Base-by-base conservation (phyloP, 2,113 vertebrate species). In the Rhinogobius similis region DNA sequence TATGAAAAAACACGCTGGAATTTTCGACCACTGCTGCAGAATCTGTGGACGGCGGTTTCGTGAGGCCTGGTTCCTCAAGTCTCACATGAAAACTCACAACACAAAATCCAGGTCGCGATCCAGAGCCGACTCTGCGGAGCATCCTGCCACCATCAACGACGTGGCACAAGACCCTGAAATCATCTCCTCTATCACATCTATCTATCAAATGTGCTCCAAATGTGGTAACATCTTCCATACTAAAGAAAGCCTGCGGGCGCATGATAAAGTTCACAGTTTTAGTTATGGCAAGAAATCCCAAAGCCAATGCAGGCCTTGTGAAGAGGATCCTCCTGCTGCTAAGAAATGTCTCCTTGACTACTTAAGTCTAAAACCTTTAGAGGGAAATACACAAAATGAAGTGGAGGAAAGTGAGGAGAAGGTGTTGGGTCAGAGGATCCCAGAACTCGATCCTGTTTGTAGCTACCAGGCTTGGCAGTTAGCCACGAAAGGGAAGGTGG, bases 391-490 rank as follows among this genome's bases (percentile, higher is more conserved):
- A 43, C 65, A 7, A 65, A 61, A 73, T 13, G 68, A 83, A 26
- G 64, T 63, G 16, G 69, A 72, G 2, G 77, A 65, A 52, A 21
- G 1, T n/a, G 68, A 82, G 62, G 84, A 76, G 38, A 86, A 62
- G 46, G 84, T 88, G 77, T 67, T 89, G 27, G 96, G 95, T 68
- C 92, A 84, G 74, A 93, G 95, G 82, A 95, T 98, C 76, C 92
- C 94, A 0, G 96, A 97, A 89, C 84, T 98, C 71, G 96, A 98
- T 89, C 97, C 97, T 0, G 90, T 98, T 78, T 97, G 93, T 86
- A 98, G 97, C 86, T 96, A 97, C 87, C 96, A 97, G 83, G 95
- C 96, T 76, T 98, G 97, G 97, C 96, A 97, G 76, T 91, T 98
- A 78, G 94, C 95, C 76, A 97, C 95, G 43, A 93, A 95, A 83